A percentile compares a stretch with the other conserved stretches of the same genome.
Evolutionary conservation across 2,888 invertebrate genomes (phyloP).

Genomic region (Strigamia transsilvanica): DNA sequence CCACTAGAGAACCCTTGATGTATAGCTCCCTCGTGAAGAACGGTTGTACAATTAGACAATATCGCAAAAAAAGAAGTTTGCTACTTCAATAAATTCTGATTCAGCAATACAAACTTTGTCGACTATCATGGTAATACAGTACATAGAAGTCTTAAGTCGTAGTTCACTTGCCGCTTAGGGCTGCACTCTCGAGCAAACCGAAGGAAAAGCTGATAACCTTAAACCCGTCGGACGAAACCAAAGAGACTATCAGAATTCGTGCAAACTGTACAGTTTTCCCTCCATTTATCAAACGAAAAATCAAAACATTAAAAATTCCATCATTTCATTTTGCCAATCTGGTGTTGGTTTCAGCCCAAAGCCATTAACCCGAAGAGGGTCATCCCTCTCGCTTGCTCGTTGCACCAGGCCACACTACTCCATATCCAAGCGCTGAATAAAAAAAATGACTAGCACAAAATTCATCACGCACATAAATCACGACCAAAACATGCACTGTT

Average conservation of each 20-base stretch:
- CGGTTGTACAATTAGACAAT: conserved; percentile 22
- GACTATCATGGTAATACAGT: too few species aligned
- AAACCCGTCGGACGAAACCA: too few species aligned
- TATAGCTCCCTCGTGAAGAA: conserved; percentile 30
- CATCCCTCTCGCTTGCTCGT: neutral
- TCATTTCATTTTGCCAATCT: conserved; percentile 34
- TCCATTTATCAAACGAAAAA: neutral
- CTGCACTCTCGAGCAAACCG: too few species aligned
- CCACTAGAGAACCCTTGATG: conserved; percentile 28
- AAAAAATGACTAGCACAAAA: conserved; percentile 27
- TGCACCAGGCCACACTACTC: conserved; percentile 15
- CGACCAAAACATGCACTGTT: conserved; percentile 34
- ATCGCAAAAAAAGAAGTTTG: conserved; percentile 18
- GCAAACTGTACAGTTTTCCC: too few species aligned
- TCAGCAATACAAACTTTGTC: neutral
- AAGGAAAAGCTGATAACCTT: too few species aligned
- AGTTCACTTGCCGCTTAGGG: too few species aligned
- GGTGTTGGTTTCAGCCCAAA: conserved; percentile 43
- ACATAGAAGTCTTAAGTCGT: too few species aligned
- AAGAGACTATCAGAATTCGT: too few species aligned
- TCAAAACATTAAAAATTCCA: neutral
- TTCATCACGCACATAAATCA: conserved; percentile 48
- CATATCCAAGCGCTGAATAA: conserved; percentile 15
- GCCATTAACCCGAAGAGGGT: conserved; percentile 44
- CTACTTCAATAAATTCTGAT: neutral